Percentiles rank a stretch among this genome's conserved stretches.
These are phyloP conservation scores for Bilobella aurantiaca DNA, from an alignment of 1,140 invertebrate genomes.

Conservation along the genomic window DNA sequence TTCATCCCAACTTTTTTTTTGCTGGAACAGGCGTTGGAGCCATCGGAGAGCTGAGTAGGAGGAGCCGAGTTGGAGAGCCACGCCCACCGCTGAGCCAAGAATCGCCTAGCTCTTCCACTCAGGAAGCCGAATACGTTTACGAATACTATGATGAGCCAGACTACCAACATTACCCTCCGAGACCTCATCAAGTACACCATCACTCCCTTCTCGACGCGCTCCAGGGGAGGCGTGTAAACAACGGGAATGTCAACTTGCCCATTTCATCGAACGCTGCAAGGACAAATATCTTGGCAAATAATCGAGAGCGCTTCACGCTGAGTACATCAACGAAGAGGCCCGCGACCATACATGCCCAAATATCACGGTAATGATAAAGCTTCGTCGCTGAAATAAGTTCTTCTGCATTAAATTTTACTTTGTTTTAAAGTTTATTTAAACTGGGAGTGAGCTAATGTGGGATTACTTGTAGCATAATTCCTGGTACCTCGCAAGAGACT, in stretches of 20 bases:
- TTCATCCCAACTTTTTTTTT: neutral
- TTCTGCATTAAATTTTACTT: too few species aligned
- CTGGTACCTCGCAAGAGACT: neutral
- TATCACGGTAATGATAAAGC: neutral
- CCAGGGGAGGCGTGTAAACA: neutral
- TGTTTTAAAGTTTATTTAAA: too few species aligned
- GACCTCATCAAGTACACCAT: neutral
- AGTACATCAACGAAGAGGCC: neutral
- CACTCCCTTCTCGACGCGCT: neutral
- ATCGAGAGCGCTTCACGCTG: neutral
- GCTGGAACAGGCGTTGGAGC: neutral
- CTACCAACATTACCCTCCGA: conserved; percentile 3
- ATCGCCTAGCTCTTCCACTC: neutral
- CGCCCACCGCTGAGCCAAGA: neutral
- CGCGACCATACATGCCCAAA: neutral
- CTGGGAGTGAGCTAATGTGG: too few species aligned
- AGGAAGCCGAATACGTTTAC: conserved; percentile 21
- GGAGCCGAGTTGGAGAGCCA: neutral
- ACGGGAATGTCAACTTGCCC: neutral
- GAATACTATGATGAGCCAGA: conserved; percentile 25
- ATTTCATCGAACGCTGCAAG: neutral
- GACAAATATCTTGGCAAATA: neutral
- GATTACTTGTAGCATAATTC: too few species aligned
- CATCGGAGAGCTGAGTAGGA: neutral
- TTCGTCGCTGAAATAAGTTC: neutral